These are phyloP conservation scores for Zosterops pallidus DNA, from an alignment of 2,113 vertebrate species.

Conservation along the genomic window DNA sequence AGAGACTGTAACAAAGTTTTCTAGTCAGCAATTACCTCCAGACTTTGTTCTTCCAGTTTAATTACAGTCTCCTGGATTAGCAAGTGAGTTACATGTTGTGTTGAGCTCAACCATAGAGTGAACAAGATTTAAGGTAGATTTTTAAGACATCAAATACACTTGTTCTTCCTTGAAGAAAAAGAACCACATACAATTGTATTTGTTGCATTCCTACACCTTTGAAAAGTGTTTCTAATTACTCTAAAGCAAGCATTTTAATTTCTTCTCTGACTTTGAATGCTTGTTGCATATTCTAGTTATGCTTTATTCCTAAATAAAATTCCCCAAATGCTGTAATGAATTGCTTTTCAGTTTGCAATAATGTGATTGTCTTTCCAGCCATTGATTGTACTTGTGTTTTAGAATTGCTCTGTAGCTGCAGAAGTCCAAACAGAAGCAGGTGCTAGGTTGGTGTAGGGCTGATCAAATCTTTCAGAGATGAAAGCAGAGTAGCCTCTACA, in stretches of 20 bases:
- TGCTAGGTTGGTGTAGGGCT: neutral
- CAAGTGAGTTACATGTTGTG: neutral
- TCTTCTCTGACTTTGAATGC: neutral
- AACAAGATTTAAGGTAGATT: neutral
- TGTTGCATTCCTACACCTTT: neutral
- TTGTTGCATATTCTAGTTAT: neutral
- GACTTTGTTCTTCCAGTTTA: slow-evolving; percentile 19
- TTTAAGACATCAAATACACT: neutral
- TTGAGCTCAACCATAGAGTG: neutral
- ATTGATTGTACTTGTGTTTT: neutral
- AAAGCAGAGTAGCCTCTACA: neutral
- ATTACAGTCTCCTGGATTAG: neutral
- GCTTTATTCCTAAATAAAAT: slow-evolving; percentile 49
- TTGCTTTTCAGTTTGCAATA: neutral
- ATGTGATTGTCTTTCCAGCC: neutral
- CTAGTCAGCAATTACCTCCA: slow-evolving; percentile 9
- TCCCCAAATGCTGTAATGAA: neutral
- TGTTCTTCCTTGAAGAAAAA: neutral
- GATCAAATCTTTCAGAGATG: neutral
- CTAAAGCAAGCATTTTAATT: slow-evolving; percentile 19
- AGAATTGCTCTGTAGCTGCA: neutral
- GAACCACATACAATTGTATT: neutral
- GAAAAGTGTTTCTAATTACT: neutral
- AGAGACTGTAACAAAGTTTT: neutral
- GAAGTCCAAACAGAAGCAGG: neutral